Evolutionary conservation across 2,888 invertebrate genomes (phyloP).

Genomic region (Cotesia congregata): DNA sequence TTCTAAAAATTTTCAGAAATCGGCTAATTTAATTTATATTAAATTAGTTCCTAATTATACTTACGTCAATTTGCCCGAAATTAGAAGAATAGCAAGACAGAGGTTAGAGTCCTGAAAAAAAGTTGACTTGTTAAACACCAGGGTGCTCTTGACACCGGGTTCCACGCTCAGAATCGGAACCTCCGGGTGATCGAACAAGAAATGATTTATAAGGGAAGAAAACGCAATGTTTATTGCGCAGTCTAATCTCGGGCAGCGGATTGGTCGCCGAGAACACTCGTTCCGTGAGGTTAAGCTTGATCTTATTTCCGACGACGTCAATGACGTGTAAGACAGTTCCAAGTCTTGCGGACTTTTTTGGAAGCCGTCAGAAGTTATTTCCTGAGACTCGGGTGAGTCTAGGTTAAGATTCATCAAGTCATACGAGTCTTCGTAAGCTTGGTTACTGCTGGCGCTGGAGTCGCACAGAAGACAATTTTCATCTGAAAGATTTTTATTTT

Average conservation of each 20-base stretch:
- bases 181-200: constrained; percentile 74
- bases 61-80: constrained; percentile 66
- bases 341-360: neutral
- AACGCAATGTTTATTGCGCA: constrained; percentile 73
- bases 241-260: constrained; percentile 72
- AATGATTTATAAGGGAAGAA: constrained; percentile 73
- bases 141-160: constrained; percentile 62
- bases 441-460: neutral
- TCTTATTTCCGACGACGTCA: neutral
- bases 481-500: neutral
- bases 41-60: constrained; percentile 43
- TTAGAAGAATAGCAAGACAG: constrained; percentile 64
- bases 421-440: neutral
- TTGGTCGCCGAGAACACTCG: constrained; percentile 67
- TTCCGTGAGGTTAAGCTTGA: neutral
- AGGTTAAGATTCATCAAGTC: no score
- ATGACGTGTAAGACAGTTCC: neutral
- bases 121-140: constrained; percentile 60
- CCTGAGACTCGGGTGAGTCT: no score
- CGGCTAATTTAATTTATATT: no score
- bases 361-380: no score
- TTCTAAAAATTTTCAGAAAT: no score
- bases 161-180: constrained; percentile 66
- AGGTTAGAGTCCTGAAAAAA: constrained; percentile 60
- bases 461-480: neutral